phyloP scores from a whole-genome alignment of 2,888 invertebrate genomes.

The Harpagoxenus sublaevis region DNA sequence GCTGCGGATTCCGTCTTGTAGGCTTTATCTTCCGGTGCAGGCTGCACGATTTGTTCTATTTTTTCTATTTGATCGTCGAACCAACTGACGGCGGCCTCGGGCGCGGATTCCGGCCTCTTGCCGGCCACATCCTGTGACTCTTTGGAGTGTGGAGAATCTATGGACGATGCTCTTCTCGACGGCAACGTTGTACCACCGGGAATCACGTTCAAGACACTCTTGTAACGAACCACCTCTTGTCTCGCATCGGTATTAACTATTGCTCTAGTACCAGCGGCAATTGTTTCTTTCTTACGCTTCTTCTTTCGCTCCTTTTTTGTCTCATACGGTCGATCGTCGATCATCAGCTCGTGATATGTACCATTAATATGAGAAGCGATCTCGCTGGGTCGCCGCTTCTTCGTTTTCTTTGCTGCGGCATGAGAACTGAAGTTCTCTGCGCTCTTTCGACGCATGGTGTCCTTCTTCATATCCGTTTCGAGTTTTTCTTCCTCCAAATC shows the following conservation, averaged over 20 bases:
- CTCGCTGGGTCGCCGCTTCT: slow-evolving; percentile 91
- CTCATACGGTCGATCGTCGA: slow-evolving; percentile 86
- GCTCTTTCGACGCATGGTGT: slow-evolving; percentile 72
- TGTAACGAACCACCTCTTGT: slow-evolving; percentile 55
- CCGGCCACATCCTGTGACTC: slow-evolving; percentile 57
- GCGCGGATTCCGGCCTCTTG: slow-evolving; percentile 76
- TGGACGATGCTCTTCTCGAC: slow-evolving; percentile 78
- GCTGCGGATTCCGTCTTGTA: slow-evolving; percentile 14
- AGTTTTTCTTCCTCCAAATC: slow-evolving; percentile 83
- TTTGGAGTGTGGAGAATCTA: slow-evolving; percentile 69
- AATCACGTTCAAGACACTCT: slow-evolving; percentile 65
- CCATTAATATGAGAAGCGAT: slow-evolving; percentile 87
- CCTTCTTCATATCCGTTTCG: slow-evolving; percentile 81
- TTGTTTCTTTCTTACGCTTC: slow-evolving; percentile 86
- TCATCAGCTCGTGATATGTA: slow-evolving; percentile 88
- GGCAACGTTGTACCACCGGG: slow-evolving; percentile 67
- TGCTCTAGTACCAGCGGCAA: slow-evolving; percentile 54
- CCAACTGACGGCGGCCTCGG: slow-evolving; percentile 72
- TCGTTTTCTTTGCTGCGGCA: slow-evolving; percentile 86
- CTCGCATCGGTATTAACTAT: slow-evolving; percentile 65
- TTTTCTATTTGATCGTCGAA: slow-evolving; percentile 57
- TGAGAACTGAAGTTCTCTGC: slow-evolving; percentile 65
- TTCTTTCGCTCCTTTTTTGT: slow-evolving; percentile 86
- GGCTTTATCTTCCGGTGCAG: background rate
- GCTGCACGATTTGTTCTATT: slow-evolving; percentile 27